Conservation (phyloP, 2,797 vertebrate genomes). For the Notamacropus eugenii region DNA sequence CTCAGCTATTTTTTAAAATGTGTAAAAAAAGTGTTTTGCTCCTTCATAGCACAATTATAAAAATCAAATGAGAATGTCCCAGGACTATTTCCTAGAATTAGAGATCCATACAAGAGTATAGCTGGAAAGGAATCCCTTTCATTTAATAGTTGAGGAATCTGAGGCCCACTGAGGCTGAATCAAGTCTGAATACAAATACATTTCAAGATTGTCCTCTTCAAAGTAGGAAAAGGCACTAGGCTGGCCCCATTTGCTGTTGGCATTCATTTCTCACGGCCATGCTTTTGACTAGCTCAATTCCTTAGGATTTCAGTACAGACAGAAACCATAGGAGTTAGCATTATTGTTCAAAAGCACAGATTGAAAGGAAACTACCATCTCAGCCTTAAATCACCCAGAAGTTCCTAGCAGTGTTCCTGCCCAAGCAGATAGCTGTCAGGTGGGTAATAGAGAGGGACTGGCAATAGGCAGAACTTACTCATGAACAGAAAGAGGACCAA, state of each 20-base stretch:
- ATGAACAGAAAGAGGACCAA: background rate
- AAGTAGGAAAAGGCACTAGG: background rate
- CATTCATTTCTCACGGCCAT: background rate
- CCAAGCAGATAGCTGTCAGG: background rate
- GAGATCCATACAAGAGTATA: background rate
- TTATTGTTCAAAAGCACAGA: background rate
- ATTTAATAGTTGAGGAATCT: background rate
- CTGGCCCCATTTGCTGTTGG: background rate
- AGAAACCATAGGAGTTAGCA: background rate
- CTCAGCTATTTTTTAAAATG: background rate
- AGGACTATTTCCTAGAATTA: background rate
- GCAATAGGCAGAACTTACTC: background rate
- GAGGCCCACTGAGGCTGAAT: background rate
- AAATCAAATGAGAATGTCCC: background rate
- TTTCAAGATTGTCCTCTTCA: background rate
- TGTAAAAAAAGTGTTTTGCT: background rate
- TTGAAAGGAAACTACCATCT: background rate
- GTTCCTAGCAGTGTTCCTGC: background rate
- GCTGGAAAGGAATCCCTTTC: background rate
- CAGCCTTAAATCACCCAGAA: background rate
- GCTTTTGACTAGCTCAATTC: background rate
- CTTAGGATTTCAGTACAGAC: background rate
- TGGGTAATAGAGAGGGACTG: background rate
- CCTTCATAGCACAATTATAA: background rate
- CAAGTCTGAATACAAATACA: background rate